Evolutionary conservation across 2,888 invertebrate species (phyloP), one percentile per base, ranked within the genome.

Genomic region (Adineta ricciae): DNA sequence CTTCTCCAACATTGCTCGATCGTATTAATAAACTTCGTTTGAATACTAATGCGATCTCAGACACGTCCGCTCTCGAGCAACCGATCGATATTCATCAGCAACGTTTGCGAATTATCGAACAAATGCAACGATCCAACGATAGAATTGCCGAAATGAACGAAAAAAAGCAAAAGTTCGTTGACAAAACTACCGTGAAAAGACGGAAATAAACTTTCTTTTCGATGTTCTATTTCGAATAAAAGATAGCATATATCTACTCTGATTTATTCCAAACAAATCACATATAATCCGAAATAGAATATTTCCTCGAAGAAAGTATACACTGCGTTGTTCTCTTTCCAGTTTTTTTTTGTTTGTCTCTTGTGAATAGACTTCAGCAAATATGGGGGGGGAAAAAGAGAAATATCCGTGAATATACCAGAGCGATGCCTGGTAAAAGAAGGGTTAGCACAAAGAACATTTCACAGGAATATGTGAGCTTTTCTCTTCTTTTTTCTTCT

Each of bases 391-490:
- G 32, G 32, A 52, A 52, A 52, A 64, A 64, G 24, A 52, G 21
- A 64, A 32, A 64, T 64, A 64, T 64, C 64, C 64, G 64, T 64
- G 64, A 64, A 64, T 64, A 32, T 64, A 32, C 32, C 32, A 64
- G 64, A 64, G 32, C 64, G 64, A 64, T 64, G 64, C 19, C 32
- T 64, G 32, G 64, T 64, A 64, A 64, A 56, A 64, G 64, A 64
- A 64, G 64, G 64, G 64, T 64, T 64, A 64, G 64, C 64, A 64
- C 64, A 64, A 16, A 64, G 64, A 64, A 64, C 64, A 64, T 64
- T 64, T 64, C 32, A 64, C 32, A 64, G 64, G 64, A 64, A 64
- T 64, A 64, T 64, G 64, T 64, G 64, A 64, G 64, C 32, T 64
- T 64, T 64, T 64, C 64, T 64, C 32, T 46, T 64, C 32, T 32